These are phyloP conservation scores for Pelobates fuscus DNA, from an alignment of 2,113 vertebrate genomes.

Conservation along the genomic window DNA sequence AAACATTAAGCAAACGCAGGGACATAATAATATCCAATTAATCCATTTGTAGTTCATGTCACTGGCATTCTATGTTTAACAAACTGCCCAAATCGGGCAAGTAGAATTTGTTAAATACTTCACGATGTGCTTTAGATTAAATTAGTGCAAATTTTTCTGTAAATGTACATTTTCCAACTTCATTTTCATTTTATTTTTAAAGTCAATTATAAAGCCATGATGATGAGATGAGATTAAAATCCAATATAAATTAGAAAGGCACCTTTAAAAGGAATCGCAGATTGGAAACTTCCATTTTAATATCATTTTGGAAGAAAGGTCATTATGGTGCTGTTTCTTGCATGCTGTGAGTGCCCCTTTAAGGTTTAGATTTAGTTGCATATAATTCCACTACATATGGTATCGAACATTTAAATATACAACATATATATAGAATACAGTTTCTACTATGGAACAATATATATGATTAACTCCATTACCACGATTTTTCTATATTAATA, in stretches of 20 bases:
- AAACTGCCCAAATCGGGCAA: too few species aligned
- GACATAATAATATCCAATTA: too few species aligned
- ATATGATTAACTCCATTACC: constrained; percentile 12
- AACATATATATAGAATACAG: not conserved
- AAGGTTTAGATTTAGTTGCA: not conserved
- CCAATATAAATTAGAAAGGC: not conserved
- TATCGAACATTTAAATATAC: not conserved
- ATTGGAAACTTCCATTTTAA: not conserved
- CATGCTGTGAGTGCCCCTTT: constrained; percentile 14
- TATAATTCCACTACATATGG: not conserved
- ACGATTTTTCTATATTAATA: constrained; percentile 11
- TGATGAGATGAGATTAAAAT: not conserved
- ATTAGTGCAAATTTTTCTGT: too few species aligned
- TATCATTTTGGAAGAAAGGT: not conserved
- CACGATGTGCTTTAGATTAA: too few species aligned
- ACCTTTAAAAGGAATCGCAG: not conserved
- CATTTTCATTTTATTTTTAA: not conserved
- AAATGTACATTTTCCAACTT: too few species aligned
- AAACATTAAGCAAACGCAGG: too few species aligned
- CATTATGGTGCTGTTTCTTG: not conserved
- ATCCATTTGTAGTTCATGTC: too few species aligned
- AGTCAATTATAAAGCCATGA: not conserved
- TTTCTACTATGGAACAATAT: not conserved
- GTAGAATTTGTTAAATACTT: too few species aligned
- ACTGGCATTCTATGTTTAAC: too few species aligned